These are phyloP conservation scores for Ernsta delagoae DNA, from an alignment of 2,888 invertebrate species.

Conservation along the genomic window DNA sequence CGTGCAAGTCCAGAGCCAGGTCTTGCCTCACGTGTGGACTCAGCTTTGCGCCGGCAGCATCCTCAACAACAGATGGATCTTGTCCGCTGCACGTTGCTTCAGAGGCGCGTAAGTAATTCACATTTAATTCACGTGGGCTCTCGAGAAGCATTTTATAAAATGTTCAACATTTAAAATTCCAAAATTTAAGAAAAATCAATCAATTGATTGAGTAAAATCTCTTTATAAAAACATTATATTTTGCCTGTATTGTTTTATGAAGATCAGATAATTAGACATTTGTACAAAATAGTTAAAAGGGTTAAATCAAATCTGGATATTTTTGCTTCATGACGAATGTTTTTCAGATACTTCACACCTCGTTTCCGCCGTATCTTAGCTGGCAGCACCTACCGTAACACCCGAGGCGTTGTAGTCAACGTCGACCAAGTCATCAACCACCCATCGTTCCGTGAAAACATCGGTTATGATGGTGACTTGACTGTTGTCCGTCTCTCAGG, in stretches of 20 bases:
- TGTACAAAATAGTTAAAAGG: too few relatives aligned
- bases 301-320: too few relatives aligned
- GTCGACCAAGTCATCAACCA: constrained; percentile 43
- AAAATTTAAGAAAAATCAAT: too few relatives aligned
- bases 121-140: too few relatives aligned
- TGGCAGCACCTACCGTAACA: constrained; percentile 56
- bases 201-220: too few relatives aligned
- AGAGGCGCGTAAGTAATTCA: constrained; percentile 49
- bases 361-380: constrained; percentile 57
- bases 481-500: constrained; percentile 50
- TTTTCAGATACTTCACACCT: constrained; percentile 47
- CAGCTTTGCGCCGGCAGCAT: constrained; percentile 58
- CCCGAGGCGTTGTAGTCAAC: constrained; percentile 50
- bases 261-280: too few relatives aligned
- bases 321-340: too few relatives aligned
- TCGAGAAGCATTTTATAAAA: too few relatives aligned
- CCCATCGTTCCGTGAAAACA: constrained; percentile 88
- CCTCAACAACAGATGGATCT: constrained; percentile 48
- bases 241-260: too few relatives aligned
- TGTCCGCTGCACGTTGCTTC: constrained; percentile 59
- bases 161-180: too few relatives aligned
- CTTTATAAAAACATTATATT: too few relatives aligned
- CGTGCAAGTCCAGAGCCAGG: constrained; percentile 51
- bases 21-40: constrained; percentile 47
- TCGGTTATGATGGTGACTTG: constrained; percentile 88